Evolutionary conservation across 2,113 vertebrate genomes (phyloP).

Genomic region (Erpornis zantholeuca): DNA sequence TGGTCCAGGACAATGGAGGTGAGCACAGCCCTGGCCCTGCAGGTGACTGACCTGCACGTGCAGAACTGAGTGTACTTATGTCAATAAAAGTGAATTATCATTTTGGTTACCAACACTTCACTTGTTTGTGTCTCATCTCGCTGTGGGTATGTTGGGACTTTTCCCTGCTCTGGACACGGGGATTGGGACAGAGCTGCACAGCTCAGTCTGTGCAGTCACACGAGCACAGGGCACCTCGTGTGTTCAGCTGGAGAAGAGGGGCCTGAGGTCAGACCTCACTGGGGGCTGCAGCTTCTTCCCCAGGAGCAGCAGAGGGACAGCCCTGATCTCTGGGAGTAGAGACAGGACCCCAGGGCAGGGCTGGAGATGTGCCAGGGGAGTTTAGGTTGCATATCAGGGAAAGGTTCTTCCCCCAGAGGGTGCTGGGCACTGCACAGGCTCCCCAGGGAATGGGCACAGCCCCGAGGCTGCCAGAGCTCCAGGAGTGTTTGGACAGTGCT

Average conservation of each 20-base stretch:
- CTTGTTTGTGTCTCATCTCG: not conserved
- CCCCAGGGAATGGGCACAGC: not conserved
- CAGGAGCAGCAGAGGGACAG: not conserved
- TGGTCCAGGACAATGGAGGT: rapidly evolving
- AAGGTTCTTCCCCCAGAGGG: not conserved
- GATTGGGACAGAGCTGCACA: not conserved
- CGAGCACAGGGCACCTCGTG: not conserved
- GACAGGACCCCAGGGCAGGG: not conserved
- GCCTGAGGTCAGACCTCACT: not conserved
- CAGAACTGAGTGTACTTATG: not conserved
- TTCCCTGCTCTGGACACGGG: not conserved
- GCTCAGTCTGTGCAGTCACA: not conserved
- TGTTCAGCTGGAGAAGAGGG: not conserved
- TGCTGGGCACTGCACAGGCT: not conserved
- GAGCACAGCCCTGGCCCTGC: not conserved
- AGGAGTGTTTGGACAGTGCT: rapidly evolving
- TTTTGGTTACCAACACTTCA: not conserved
- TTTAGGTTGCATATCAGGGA: rapidly evolving
- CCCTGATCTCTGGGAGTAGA: not conserved
- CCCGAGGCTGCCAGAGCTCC: not conserved
- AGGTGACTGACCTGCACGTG: rapidly evolving
- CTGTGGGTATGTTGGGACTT: rapidly evolving
- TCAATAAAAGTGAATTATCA: not conserved
- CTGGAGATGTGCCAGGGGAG: not conserved
- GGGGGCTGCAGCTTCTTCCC: not conserved